These are phyloP conservation scores for Scaptomyza tumidula DNA, from an alignment of 2,888 invertebrate genomes.

Conservation along the genomic window DNA sequence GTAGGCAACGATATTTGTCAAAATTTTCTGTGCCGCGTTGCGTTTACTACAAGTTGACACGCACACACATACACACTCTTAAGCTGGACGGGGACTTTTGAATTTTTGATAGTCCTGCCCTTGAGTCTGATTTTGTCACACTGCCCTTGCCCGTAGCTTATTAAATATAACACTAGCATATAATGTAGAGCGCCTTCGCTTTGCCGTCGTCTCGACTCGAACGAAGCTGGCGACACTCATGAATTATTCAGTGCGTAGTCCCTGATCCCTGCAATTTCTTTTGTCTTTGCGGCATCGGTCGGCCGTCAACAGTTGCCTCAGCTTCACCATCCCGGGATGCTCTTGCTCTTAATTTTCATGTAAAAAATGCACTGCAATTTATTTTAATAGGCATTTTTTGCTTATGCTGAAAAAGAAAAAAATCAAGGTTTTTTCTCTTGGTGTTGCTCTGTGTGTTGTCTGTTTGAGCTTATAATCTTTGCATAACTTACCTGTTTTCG, in stretches of 20 bases:
- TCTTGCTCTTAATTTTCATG: slow-evolving; percentile 63
- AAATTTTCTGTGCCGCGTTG: slow-evolving; percentile 37
- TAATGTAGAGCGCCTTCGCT: slow-evolving; percentile 25
- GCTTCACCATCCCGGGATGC: slow-evolving; percentile 10
- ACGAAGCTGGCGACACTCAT: slow-evolving; percentile 55
- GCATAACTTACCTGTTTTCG: slow-evolving; percentile 48
- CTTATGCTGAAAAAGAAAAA: slow-evolving; percentile 34
- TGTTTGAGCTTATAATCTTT: slow-evolving; percentile 58
- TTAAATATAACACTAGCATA: slow-evolving; percentile 65
- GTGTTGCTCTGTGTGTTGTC: slow-evolving; percentile 25
- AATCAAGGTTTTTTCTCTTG: slow-evolving; percentile 27
- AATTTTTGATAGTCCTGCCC: slow-evolving; percentile 70
- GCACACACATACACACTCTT: slow-evolving; percentile 11
- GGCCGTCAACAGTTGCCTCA: slow-evolving; percentile 26
- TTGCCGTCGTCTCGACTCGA: slow-evolving; percentile 5
- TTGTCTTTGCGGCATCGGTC: slow-evolving; percentile 49
- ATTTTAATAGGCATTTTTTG: slow-evolving; percentile 65
- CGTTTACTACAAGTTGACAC: slow-evolving; percentile 20
- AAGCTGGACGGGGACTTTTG: slow-evolving; percentile 54
- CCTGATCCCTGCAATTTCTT: slow-evolving; percentile 51
- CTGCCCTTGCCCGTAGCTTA: slow-evolving; percentile 49
- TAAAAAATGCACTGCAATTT: slow-evolving; percentile 74
- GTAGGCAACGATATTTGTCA: slow-evolving; percentile 68
- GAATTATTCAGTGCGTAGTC: slow-evolving; percentile 74
- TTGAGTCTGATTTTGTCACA: slow-evolving; percentile 55